These are phyloP conservation scores for Athrips mouffetella DNA, from an alignment of 2,888 invertebrate genomes.

Conservation along the genomic window DNA sequence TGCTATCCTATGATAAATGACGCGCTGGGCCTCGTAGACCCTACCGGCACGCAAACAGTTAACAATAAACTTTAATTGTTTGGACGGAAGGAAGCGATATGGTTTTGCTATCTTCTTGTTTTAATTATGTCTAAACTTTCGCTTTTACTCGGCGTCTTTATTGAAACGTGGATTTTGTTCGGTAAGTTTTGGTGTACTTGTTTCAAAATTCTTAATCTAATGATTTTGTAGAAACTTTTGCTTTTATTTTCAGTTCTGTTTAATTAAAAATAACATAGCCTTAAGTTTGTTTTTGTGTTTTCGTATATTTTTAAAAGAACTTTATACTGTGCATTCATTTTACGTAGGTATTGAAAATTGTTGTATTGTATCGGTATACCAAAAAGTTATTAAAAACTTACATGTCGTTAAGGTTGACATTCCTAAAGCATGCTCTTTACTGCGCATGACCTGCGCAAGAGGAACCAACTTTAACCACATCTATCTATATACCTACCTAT, in stretches of 20 bases:
- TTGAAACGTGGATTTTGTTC: not conserved
- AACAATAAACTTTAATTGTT: not conserved
- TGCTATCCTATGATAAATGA: slow-evolving; percentile 33
- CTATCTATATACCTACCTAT: slow-evolving; percentile 28
- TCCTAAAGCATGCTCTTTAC: slow-evolving; percentile 30
- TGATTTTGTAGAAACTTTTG: not conserved
- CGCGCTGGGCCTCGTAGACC: not conserved
- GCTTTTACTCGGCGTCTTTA: not conserved
- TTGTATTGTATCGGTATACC: not conserved
- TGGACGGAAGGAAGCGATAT: not conserved
- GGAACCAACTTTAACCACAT: too few species aligned
- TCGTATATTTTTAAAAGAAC: too few species aligned
- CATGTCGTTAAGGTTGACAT: slow-evolving; percentile 36
- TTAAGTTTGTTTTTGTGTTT: too few species aligned
- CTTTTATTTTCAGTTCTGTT: not conserved
- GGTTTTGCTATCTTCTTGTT: not conserved
- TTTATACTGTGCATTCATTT: too few species aligned
- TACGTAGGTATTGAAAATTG: too few species aligned
- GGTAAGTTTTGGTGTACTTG: slow-evolving; percentile 16
- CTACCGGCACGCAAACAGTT: not conserved
- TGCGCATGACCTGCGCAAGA: slow-evolving; percentile 71
- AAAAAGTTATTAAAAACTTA: slow-evolving; percentile 33
- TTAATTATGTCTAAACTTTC: slow-evolving; percentile 2
- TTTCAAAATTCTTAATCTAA: not conserved
- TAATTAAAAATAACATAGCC: too few species aligned